Evolutionary conservation across 2,888 invertebrate genomes (phyloP).

Genomic region (Amblyjoppa proteus): DNA sequence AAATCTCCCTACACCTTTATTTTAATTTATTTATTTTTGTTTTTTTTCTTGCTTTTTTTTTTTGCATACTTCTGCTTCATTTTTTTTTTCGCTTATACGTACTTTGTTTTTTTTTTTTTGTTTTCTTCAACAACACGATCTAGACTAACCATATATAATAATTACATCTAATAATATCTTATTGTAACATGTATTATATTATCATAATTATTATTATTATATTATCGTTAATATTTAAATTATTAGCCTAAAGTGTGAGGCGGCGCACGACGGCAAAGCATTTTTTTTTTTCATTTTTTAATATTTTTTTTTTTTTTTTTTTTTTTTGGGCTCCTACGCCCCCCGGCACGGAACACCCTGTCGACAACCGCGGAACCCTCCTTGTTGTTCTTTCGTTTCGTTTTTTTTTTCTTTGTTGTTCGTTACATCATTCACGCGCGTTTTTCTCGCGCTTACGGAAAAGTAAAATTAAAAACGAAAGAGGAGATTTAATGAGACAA

Average conservation of each 20-base stretch:
- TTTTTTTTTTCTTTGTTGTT: too few relatives aligned
- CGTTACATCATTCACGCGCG: conserved; percentile 51
- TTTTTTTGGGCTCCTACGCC: conserved; percentile 81
- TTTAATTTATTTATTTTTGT: conserved; percentile 57
- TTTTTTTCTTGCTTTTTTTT: conserved; percentile 62
- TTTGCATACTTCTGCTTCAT: conserved; percentile 38
- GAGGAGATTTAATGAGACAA: not conserved
- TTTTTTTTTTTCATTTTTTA: conserved; percentile 76
- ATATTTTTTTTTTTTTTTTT: conserved; percentile 71
- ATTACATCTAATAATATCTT: conserved; percentile 85
- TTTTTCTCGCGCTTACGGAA: conserved; percentile 44
- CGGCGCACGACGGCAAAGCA: conserved; percentile 85
- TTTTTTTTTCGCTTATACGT: conserved; percentile 78
- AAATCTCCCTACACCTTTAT: conserved; percentile 70
- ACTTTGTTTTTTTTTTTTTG: conserved; percentile 82
- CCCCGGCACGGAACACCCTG: conserved; percentile 84
- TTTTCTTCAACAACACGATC: conserved; percentile 85
- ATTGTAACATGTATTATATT: conserved; percentile 85
- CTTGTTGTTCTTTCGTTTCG: conserved; percentile 42
- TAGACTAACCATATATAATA: conserved; percentile 85
- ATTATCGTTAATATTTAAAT: conserved; percentile 83
- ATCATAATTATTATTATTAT: conserved; percentile 79
- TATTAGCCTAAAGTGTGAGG: conserved; percentile 85
- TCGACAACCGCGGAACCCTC: conserved; percentile 79
- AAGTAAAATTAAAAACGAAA: not conserved